These are phyloP conservation scores for Onychomys arenicola DNA, from an alignment of 2,797 vertebrate genomes.

Conservation along the genomic window DNA sequence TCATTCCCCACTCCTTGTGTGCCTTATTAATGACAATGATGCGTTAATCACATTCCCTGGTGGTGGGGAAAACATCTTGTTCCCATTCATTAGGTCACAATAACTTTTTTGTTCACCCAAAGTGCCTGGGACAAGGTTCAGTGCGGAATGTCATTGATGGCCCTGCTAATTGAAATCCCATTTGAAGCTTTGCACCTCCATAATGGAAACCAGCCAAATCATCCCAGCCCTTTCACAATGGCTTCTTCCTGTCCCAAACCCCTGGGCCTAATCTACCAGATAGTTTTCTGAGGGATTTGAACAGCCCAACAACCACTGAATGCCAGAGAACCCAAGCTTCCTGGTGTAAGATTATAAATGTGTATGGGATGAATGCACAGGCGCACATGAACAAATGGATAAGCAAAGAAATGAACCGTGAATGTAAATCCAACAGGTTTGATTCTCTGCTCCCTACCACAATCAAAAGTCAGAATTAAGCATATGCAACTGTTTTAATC, in stretches of 20 bases:
- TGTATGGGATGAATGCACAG: not conserved
- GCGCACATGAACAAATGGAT: not conserved
- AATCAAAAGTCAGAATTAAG: not conserved
- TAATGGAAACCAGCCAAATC: slow-evolving; percentile 67
- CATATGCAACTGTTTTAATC: not conserved
- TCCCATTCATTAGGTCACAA: slow-evolving; percentile 86
- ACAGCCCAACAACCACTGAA: not conserved
- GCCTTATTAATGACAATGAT: slow-evolving; percentile 77
- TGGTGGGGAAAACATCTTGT: slow-evolving; percentile 85
- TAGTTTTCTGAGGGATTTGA: slow-evolving; percentile 42
- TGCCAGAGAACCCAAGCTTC: not conserved
- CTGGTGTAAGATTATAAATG: not conserved
- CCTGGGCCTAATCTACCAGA: slow-evolving; percentile 53
- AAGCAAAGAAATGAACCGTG: not conserved
- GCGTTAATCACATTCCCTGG: slow-evolving; percentile 81
- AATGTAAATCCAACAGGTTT: not conserved
- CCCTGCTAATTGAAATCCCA: slow-evolving; percentile 85
- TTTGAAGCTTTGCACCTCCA: slow-evolving; percentile 59
- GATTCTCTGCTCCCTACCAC: not conserved
- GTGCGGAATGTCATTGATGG: slow-evolving; percentile 80
- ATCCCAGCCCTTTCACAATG: slow-evolving; percentile 60
- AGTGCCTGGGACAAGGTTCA: slow-evolving; percentile 85
- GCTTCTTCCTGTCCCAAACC: slow-evolving; percentile 77
- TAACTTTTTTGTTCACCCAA: slow-evolving; percentile 86
- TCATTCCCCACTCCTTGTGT: slow-evolving; percentile 76